Evolutionary conservation across 2,888 invertebrate genomes (phyloP), one percentile per base, ranked within the genome.

Genomic region (Phengaris arion): DNA sequence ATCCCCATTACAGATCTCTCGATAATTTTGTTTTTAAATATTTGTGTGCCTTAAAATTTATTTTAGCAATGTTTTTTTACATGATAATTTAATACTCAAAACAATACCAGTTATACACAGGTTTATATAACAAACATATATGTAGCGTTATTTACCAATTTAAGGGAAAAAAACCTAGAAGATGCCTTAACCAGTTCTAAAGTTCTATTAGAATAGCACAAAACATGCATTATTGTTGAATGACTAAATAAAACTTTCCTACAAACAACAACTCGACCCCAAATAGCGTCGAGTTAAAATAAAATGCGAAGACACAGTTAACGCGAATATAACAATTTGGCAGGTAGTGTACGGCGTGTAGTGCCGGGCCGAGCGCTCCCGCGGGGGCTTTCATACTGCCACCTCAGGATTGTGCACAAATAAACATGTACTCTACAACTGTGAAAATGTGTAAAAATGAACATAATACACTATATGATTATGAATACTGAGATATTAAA

Each of bases 291-390:
- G 22, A 54, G 52, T 72, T 72, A 54, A 72, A 72, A 72, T 72
- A 72, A 72, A 70, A 70, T 70, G 70, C 46, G 15, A 35, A 35
- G 2, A 15, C 52, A 3, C 52, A 72, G 72, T 72, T 72, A 72
- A 72, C 72, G 54, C 12, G 72, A 72, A 35, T 35, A 72, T 72
- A 72, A 72, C 72, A 52, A 72, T 72, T 72, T 72, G 72, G 72
- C 72, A 54, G 72, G 72, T 72, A 72, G n/a, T 48, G n/a, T 52
- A 45, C 35, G 54, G 22, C 22, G 22, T 22, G 22, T 72, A 13
- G 74, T 74, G 10, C 75, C 51, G 55, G 35, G 54, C 55, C 64
- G 68, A 79, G 78, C 70, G 76, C 68, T 13, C 78, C 78, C 79
- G 45, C 48, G 77, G 78, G 79, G 64, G 64, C 64, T 35, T 45